Base-by-base conservation (phyloP, 2,888 invertebrate genomes). In the Calameuta filiformis region DNA sequence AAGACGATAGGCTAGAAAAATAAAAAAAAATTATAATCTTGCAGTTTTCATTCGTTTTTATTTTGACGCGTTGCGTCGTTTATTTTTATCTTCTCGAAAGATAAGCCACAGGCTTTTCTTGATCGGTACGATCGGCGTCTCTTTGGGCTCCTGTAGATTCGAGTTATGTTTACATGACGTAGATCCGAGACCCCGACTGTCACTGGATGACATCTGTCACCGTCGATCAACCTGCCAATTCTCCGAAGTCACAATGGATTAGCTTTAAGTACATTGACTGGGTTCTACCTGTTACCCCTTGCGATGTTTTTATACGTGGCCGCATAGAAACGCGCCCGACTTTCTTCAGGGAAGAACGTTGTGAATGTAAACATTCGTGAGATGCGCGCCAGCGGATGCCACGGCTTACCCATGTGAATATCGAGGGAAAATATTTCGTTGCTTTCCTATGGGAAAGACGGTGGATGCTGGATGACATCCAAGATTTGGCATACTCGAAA, bases 351-450 rank as follows among this genome's bases (percentile, higher is more conserved):
- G 81, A 80, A 82, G 81, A 80, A 82, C 81, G 86, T 87, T 87
- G 82, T 87, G 87, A 89, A 87, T 88, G 83, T 87, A 88, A 89
- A 89, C 87, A 89, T 89, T 85, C 82, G 75, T 81, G 77, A 78
- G 56, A 56, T 23, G 56, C 56, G 56, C 56, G 23, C 23, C 56
- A 9, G 9, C 56, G 56, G 56, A 23, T 23, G 23, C 56, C 23
- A 56, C 56, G 56, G 23, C 9, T 56, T 56, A 56, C 23, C 56
- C 56, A 56, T 23, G 40, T 56, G 40, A 15, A 56, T 56, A 2
- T 9, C 56, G 23, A 56, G 56, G 23, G 56, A 56, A 23, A 56
- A 23, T 56, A 56, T 56, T 56, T 56, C 9, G 23, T 56, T 56
- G 23, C 23, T 56, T 9, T 15, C 2, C 56, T 23, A 23, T 56